Conservation (phyloP, 2,113 vertebrate species). For the Heptranchias perlo region DNA sequence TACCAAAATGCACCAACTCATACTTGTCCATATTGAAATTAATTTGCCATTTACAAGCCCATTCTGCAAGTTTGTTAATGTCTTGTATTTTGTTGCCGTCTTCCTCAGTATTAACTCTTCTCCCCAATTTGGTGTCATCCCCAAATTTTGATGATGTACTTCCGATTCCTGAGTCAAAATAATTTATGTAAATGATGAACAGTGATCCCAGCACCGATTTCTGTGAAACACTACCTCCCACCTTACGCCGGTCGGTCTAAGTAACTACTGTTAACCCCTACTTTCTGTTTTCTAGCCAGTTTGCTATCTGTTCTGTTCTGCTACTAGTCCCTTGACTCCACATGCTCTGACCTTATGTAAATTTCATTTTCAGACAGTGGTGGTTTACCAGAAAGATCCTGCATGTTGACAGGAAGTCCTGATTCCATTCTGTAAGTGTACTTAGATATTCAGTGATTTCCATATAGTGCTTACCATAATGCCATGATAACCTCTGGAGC, state of each 20-base stretch:
- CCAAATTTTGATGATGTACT: neutral
- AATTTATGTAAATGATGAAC: neutral
- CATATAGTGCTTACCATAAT: neutral
- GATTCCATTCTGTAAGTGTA: constrained; percentile 88
- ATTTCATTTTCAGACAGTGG: constrained; percentile 73
- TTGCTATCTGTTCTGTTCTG: neutral
- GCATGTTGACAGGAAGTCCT: constrained; percentile 85
- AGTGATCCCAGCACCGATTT: neutral
- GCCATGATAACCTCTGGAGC: neutral
- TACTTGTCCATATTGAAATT: neutral
- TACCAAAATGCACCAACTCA: neutral
- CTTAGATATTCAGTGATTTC: neutral
- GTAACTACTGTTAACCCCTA: neutral
- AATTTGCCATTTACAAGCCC: neutral
- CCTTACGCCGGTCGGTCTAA: neutral
- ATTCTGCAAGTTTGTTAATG: neutral
- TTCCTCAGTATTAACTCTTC: neutral
- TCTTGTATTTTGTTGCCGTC: neutral
- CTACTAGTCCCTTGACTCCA: neutral
- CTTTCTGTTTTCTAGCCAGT: neutral
- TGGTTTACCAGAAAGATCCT: constrained; percentile 88
- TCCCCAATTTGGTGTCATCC: neutral
- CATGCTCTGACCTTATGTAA: neutral
- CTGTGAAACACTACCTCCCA: neutral
- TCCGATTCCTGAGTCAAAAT: neutral